Base-by-base conservation (phyloP, 2,113 vertebrate genomes). In the Nothoprocta pentlandii region DNA sequence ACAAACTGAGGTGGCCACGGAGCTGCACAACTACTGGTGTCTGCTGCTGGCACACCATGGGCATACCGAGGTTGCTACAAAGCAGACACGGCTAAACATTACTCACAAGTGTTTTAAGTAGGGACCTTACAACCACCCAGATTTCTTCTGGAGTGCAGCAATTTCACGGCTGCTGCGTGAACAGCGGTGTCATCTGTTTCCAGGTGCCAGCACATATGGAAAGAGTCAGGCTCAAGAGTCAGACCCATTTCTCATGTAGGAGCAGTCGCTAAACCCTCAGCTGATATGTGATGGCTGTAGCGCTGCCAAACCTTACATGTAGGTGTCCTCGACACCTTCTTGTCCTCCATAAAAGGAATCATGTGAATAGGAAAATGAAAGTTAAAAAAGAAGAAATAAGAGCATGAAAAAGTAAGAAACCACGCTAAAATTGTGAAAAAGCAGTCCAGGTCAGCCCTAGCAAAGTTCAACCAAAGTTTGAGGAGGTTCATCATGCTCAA, bases 231-330 rank as follows among this genome's bases (percentile, higher is more conserved):
- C 28, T 77, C 28, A 36, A 66, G 49, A 62, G 49, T n/a, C 0
- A 1, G 44, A 80, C 53, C 26, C 3, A 1, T 2, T 59, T 34
- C 42, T 12, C 47, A 22, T 23, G 13, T 3, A 2, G 1, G 16
- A 77, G 80, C 61, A 39, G 87, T n/a, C 90, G 9, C 3, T 56
- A 34, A 89, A 56, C 64, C 77, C 80, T 82, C 58, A 85, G 23
- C 3, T 21, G 53, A 71, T 21, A 25, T 17, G 41, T 16, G 30
- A 54, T 87, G 44, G 67, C 42, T 77, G 39, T 49, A n/a, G 58
- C 32, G 54, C 19, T 77, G 34, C 44, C 63, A 66, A 47, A 44
- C 3, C 12, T 58, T 12, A 22, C 4, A 42, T 4, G 20, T 44
- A 10, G 20, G 15, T 49, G 19, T 20, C 16, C 2, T 7, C 14